A percentile compares a stretch with the other conserved stretches of the same genome.
These are phyloP conservation scores for Furcula furcula DNA, from an alignment of 2,888 invertebrate species.

Conservation along the genomic window DNA sequence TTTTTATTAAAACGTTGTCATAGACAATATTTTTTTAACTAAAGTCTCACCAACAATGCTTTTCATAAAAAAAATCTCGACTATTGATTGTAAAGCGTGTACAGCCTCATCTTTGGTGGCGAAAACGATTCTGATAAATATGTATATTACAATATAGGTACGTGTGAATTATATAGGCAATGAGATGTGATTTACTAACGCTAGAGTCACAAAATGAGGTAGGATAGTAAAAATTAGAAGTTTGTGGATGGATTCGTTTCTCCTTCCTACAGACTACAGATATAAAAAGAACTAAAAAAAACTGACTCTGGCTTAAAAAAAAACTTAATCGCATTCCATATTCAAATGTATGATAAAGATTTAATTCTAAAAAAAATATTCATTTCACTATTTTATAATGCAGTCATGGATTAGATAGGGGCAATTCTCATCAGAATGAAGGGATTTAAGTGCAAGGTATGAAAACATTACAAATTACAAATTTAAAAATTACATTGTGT, in stretches of 20 bases:
- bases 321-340: slow-evolving; percentile 11
- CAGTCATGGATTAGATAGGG: slow-evolving; percentile 24
- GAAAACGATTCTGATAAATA: slow-evolving; percentile 49
- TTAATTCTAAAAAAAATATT: too few relatives aligned
- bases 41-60: too few relatives aligned
- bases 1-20: too few relatives aligned
- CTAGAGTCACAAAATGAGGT: slow-evolving; percentile 74
- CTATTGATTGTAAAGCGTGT: slow-evolving; percentile 29
- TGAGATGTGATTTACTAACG: slow-evolving; percentile 51
- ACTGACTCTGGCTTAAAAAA: slow-evolving; percentile 19
- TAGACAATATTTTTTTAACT: too few relatives aligned
- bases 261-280: slow-evolving; percentile 31
- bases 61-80: too few relatives aligned
- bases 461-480: too few relatives aligned
- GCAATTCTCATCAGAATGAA: background rate
- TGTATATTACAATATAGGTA: slow-evolving; percentile 19
- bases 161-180: slow-evolving; percentile 34
- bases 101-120: slow-evolving; percentile 77
- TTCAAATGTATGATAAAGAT: background rate
- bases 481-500: too few relatives aligned
- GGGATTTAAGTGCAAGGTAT: too few relatives aligned
- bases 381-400: slow-evolving; percentile 1
- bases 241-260: slow-evolving; percentile 51
- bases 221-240: slow-evolving; percentile 66
- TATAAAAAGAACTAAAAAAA: slow-evolving; percentile 24